Evolutionary conservation across 2,888 invertebrate genomes (phyloP).

Genomic region (Xanthia icteritia): DNA sequence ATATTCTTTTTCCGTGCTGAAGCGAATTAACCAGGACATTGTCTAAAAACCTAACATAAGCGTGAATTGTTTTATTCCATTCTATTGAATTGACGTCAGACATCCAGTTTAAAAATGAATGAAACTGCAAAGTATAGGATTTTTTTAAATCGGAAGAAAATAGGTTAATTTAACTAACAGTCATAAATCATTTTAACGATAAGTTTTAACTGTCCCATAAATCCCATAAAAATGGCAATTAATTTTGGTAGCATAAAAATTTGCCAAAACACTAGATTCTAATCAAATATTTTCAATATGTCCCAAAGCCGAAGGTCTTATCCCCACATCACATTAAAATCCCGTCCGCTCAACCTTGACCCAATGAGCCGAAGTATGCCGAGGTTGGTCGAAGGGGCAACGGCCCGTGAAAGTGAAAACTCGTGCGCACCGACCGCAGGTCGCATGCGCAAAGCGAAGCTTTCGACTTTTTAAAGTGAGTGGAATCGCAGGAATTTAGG

Average conservation of each 20-base stretch:
- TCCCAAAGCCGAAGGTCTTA: slow-evolving; percentile 53
- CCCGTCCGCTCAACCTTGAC: slow-evolving; percentile 77
- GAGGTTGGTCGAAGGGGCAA: slow-evolving; percentile 78
- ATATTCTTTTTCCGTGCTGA: slow-evolving; percentile 63
- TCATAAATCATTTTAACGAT: slow-evolving; percentile 25
- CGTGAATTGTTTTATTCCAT: slow-evolving; percentile 6
- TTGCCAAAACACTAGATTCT: slow-evolving; percentile 11
- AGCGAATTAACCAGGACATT: slow-evolving; percentile 51
- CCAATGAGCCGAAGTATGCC: slow-evolving; percentile 75
- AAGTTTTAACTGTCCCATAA: slow-evolving; percentile 8
- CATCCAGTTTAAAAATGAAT: not conserved
- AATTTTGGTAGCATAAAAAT: not conserved
- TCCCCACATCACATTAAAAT: slow-evolving; percentile 50
- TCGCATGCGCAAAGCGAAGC: slow-evolving; percentile 67
- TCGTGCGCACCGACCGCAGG: slow-evolving; percentile 72
- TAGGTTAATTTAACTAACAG: slow-evolving; percentile 11
- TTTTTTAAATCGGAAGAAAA: not conserved
- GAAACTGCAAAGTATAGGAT: not conserved
- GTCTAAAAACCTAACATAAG: slow-evolving; percentile 25
- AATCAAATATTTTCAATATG: slow-evolving; percentile 33
- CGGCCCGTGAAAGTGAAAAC: slow-evolving; percentile 85
- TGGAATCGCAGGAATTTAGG: slow-evolving; percentile 64
- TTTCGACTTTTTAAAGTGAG: slow-evolving; percentile 69
- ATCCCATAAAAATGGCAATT: slow-evolving; percentile 15
- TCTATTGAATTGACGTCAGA: slow-evolving; percentile 14